These are phyloP conservation scores for Leptopilina syphax DNA, from an alignment of 2,888 invertebrate species.

Conservation along the genomic window DNA sequence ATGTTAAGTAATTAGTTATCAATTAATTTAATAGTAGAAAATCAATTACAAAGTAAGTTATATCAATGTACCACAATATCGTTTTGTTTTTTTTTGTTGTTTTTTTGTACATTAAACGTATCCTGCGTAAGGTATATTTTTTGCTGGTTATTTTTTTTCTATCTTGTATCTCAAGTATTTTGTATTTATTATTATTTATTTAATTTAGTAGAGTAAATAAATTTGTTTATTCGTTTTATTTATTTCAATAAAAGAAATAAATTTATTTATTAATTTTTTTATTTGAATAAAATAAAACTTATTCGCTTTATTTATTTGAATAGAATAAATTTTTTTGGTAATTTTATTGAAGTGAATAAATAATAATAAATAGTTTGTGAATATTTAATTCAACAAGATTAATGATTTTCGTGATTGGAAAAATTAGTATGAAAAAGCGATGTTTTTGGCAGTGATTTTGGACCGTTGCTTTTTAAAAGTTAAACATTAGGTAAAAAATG, in stretches of 20 bases:
- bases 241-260: no score
- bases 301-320: no score
- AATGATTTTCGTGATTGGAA: conserved; percentile 18
- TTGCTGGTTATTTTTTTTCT: conserved; percentile 11
- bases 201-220: no score
- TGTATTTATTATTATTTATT: conserved; percentile 14
- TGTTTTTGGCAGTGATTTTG: conserved; percentile 68
- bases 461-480: conserved; percentile 49
- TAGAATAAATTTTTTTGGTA: no score
- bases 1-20: conserved; percentile 64
- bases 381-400: conserved; percentile 45
- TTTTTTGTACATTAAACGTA: conserved; percentile 63
- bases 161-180: conserved; percentile 43
- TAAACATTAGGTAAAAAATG: not conserved
- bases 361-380: not conserved
- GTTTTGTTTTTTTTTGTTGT: conserved; percentile 40
- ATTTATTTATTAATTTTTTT: no score
- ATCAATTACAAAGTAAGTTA: conserved; percentile 58
- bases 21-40: conserved; percentile 52
- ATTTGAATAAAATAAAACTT: no score
- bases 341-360: no score
- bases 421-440: not conserved
- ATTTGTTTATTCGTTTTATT: no score
- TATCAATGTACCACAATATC: conserved; percentile 68
- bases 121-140: conserved; percentile 43